Percentiles rank a stretch among this genome's conserved stretches.
These are phyloP conservation scores for Diaphora mendica DNA, from an alignment of 2,888 invertebrate genomes.

Conservation along the genomic window DNA sequence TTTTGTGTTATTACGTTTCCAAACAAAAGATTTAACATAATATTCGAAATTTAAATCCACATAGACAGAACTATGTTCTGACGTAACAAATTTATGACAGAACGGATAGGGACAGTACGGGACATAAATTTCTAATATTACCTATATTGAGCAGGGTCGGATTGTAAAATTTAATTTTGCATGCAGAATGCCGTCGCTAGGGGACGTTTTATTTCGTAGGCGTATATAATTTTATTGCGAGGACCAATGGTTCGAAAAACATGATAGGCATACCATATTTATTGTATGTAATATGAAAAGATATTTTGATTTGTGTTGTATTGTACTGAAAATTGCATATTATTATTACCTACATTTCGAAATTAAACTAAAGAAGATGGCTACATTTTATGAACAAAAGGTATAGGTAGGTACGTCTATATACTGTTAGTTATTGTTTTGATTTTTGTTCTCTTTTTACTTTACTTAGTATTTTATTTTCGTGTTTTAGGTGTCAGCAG, in stretches of 20 bases:
- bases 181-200: conserved; percentile 80
- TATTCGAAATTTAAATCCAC: conserved; percentile 26
- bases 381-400: background rate
- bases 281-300: conserved; percentile 60
- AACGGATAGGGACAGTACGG: conserved; percentile 70
- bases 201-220: conserved; percentile 83
- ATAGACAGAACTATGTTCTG: conserved; percentile 44
- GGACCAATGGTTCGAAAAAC: conserved; percentile 84
- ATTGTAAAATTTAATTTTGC: conserved; percentile 86
- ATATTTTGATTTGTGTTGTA: conserved; percentile 30
- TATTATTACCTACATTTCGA: background rate
- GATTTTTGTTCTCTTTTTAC: background rate
- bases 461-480: background rate
- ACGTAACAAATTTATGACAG: conserved; percentile 66
- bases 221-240: conserved; percentile 86
- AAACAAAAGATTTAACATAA: background rate
- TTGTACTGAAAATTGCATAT: conserved; percentile 1
- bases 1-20: background rate
- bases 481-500: background rate
- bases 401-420: background rate
- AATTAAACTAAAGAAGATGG: background rate
- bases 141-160: conserved; percentile 83
- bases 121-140: conserved; percentile 83
- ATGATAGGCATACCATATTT: conserved; percentile 71
- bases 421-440: background rate